phyloP scores from a whole-genome alignment of 2,888 invertebrate genomes.

The Lymantria dispar region DNA sequence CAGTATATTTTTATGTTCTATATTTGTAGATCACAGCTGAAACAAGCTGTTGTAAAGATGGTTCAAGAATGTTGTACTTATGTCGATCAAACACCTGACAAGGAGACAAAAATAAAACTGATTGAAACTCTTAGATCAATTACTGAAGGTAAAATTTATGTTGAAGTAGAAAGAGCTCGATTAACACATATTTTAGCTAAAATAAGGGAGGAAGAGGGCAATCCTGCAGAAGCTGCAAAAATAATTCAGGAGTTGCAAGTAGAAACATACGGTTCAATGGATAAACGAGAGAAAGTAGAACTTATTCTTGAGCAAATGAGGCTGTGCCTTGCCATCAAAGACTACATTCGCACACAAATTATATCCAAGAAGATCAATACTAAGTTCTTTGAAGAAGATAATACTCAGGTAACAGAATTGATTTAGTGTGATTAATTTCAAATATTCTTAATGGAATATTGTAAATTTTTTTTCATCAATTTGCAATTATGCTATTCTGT shows the following conservation, averaged over 20 bases:
- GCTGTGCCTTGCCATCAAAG: slow-evolving; percentile 96
- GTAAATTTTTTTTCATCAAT: no score
- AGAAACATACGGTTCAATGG: slow-evolving; percentile 99
- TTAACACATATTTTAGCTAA: slow-evolving; percentile 95
- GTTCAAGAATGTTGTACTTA: slow-evolving; percentile 97
- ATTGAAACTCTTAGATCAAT: slow-evolving; percentile 97
- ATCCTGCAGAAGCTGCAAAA: slow-evolving; percentile 94
- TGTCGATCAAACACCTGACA: slow-evolving; percentile 95
- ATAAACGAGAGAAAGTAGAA: slow-evolving; percentile 97
- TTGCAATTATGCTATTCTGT: no score
- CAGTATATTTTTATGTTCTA: neutral
- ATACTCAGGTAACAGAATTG: slow-evolving; percentile 81
- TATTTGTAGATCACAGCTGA: slow-evolving; percentile 89
- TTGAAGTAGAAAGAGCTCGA: slow-evolving; percentile 99
- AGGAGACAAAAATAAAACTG: slow-evolving; percentile 94
- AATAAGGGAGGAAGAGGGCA: slow-evolving; percentile 91
- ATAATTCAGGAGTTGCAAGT: slow-evolving; percentile 97
- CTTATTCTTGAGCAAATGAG: slow-evolving; percentile 99
- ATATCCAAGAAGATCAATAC: slow-evolving; percentile 99
- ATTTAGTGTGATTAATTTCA: no score
- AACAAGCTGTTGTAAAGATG: slow-evolving; percentile 98
- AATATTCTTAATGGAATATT: no score
- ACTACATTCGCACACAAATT: slow-evolving; percentile 98
- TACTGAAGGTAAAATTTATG: slow-evolving; percentile 99
- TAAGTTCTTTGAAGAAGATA: slow-evolving; percentile 96